phyloP scores from a whole-genome alignment of 64 coral and sea anemone genomes.

The Pachyseris speciosa region DNA sequence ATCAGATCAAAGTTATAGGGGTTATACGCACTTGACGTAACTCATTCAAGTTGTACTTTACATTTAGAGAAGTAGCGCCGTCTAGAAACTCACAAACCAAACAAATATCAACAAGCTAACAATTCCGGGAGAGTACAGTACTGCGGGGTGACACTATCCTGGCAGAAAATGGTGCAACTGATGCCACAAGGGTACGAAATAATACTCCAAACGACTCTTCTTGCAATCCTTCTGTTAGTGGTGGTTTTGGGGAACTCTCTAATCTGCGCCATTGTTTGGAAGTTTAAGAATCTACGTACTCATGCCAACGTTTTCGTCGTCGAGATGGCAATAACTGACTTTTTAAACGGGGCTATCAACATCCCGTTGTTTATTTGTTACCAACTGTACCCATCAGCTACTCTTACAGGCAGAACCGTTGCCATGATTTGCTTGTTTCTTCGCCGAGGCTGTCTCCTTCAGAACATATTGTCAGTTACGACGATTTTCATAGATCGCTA shows the following conservation, averaged over 20 bases:
- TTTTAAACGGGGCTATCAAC: conserved; percentile 4
- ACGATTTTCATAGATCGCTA: conserved; percentile 27
- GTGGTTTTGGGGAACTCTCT: conserved; percentile 6
- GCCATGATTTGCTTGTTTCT: conserved; percentile 15
- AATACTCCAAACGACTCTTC: neutral
- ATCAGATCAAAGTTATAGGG: neutral
- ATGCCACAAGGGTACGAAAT: neutral
- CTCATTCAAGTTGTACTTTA: neutral
- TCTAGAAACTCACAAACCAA: too few species aligned
- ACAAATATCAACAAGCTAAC: too few species aligned
- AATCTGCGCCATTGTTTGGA: neutral
- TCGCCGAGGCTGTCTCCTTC: neutral
- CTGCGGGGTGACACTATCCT: too few species aligned
- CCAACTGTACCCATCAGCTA: neutral
- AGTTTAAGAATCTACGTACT: conserved; percentile 16
- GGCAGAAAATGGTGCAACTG: too few species aligned
- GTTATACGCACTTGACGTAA: neutral
- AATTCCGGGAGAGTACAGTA: too few species aligned
- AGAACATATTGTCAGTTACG: neutral
- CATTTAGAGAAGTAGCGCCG: too few species aligned
- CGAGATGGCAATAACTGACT: conserved; percentile 8
- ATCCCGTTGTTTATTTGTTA: conserved; percentile 29
- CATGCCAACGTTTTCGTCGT: conserved; percentile 21
- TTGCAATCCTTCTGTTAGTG: neutral
- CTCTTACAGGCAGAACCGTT: neutral